Evolutionary conservation across 2,797 vertebrate genomes (phyloP), one percentile per base, ranked within the genome.

Genomic region (Takifugu ocellatus): DNA sequence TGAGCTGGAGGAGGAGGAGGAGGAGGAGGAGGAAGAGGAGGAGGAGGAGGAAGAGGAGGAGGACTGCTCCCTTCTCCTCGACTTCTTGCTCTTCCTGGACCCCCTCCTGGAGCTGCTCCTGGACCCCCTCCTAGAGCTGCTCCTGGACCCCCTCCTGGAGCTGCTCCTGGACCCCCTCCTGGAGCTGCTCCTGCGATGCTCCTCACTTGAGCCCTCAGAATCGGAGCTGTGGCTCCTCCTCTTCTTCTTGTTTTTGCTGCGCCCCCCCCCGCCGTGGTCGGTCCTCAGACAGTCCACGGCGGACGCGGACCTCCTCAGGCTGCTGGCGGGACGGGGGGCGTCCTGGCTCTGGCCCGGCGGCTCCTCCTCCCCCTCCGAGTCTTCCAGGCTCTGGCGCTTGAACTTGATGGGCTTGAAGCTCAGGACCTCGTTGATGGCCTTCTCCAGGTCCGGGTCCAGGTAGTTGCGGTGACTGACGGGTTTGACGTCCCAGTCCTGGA

Each of bases 381-480:
- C 93, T 51, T 93, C 94, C 59, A 93, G 84, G 70, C 92, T 93
- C 44, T 79, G 91, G 50, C 91, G 90, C 81, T 93, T 92, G 62
- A 93, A 93, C n/a, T 85, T 80, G 63, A 87, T 85, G 0, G 95
- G 94, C 71, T 94, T 94, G 83, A 95, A 98, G 83, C 88, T 97
- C 70, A 99, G 79, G 45, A 99, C 96, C 79, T 99, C 97, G 1
- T 93, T 93, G 81, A 99, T 98, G 62, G 96, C 95, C 0, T 95
- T 95, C 70, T 99, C 97, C 70, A 98, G 87, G 73, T 95, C 95
- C 0, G 96, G 95, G 83, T 99, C 96, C 0, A 99, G 90, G 84
- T 94, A 98, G 79, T 89, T 95, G 59, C 86, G 93, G 49, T 93
- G 95, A 52, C 89, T 86, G 43, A 88, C 90, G 0, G 94, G 79